Evolutionary conservation across 2,797 vertebrate genomes (phyloP).

Genomic region (Hozukius guyotensis): DNA sequence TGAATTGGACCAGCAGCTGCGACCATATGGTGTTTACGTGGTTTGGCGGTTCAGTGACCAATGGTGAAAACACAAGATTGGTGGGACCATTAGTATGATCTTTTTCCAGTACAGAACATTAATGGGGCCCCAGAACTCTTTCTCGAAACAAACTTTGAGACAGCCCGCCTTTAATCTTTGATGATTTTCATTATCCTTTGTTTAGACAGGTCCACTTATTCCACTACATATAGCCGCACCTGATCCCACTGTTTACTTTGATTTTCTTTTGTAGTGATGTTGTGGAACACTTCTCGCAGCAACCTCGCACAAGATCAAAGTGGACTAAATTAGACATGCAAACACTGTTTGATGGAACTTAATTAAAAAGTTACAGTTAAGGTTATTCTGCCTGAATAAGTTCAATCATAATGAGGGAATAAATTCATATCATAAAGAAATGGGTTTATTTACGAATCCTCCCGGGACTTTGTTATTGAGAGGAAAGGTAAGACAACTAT

Average conservation of each 20-base stretch:
- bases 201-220: slow-evolving; percentile 29
- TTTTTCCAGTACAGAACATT: slow-evolving; percentile 42
- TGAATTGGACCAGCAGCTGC: slow-evolving; percentile 61
- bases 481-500: slow-evolving; percentile 61
- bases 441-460: slow-evolving; percentile 63
- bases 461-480: slow-evolving; percentile 59
- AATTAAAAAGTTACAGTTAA: slow-evolving; percentile 75
- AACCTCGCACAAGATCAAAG: slow-evolving; percentile 74
- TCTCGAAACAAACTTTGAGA: slow-evolving; percentile 32
- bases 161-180: slow-evolving; percentile 50
- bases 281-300: slow-evolving; percentile 43
- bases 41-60: slow-evolving; percentile 68
- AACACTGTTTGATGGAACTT: slow-evolving; percentile 75
- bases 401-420: slow-evolving; percentile 79
- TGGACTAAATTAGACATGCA: slow-evolving; percentile 74
- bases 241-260: slow-evolving; percentile 60
- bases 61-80: slow-evolving; percentile 58
- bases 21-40: slow-evolving; percentile 72
- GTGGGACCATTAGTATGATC: slow-evolving; percentile 64
- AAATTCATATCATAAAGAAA: slow-evolving; percentile 66
- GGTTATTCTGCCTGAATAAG: slow-evolving; percentile 76
- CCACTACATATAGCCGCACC: slow-evolving; percentile 45
- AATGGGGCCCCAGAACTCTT: slow-evolving; percentile 13
- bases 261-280: slow-evolving; percentile 69
- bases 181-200: slow-evolving; percentile 52